Base-by-base conservation (phyloP, 1,140 invertebrate genomes). In the Temnothorax curvispinosus region DNA sequence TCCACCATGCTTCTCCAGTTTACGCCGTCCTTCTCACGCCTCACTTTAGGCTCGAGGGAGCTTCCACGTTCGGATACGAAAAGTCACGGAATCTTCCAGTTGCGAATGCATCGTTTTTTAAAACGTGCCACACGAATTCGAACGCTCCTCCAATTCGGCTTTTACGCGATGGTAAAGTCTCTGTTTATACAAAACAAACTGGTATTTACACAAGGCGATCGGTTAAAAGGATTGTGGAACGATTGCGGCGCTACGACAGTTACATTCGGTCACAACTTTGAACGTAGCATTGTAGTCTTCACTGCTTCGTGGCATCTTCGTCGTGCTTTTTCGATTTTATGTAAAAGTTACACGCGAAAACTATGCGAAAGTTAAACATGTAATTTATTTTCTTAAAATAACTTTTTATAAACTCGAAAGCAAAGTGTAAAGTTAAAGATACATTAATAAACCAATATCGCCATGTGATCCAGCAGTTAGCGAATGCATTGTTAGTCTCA, bases 81-180 rank as follows among this genome's bases (percentile, higher is more conserved):
- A 82, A 88, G 52, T 87, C 60, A 62, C 62, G 82, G 92, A 92
- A 93, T 92, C 92, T 93, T 90, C 81, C 87, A 93, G 87, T 94
- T 93, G 92, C 90, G 90, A 91, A 91, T 92, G 87, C 93, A 92
- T 93, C 91, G 87, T 92, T 91, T 88, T 74, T 58, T 78, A 86
- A 0, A 8, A 89, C 80, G 67, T 89, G 86, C 85, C 52, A 86
- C 50, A 74, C 62, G 86, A 89, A 84, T 90, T 90, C 71, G 41
- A 84, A 69, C 67, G 35, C 44, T 38, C n/a, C 58, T 72, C 41
- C 35, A 13, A 69, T 27, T 38, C 47, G 76, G 44, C 32, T 78
- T 78, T 65, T 47, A 56, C 47, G 47, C 21, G 50, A 32, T 9
- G 9, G 27, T 82, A 54, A 60, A 84, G 13, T n/a, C 38, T 13